phyloP scores from a whole-genome alignment of 2,113 vertebrate species.

The Amphiprion ocellaris region DNA sequence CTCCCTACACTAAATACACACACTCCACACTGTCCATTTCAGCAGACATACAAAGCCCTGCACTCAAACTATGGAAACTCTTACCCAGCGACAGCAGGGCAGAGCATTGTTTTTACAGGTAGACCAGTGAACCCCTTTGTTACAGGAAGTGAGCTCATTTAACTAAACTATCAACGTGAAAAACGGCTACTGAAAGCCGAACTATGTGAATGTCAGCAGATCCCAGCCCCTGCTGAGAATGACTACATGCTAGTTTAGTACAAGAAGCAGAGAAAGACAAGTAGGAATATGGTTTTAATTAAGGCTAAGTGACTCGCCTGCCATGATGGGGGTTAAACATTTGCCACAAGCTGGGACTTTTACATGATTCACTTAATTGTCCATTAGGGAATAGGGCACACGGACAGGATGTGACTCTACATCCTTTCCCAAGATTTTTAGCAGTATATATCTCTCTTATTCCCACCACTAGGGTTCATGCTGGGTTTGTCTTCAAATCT shows the following conservation, averaged over 20 bases:
- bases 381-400: slow-evolving; percentile 57
- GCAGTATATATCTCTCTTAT: slow-evolving; percentile 27
- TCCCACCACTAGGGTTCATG: slow-evolving; percentile 41
- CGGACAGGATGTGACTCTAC: slow-evolving; percentile 68
- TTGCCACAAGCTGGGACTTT: slow-evolving; percentile 59
- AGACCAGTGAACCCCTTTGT: slow-evolving; percentile 44
- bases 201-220: slow-evolving; percentile 25
- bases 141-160: slow-evolving; percentile 71
- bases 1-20: neutral
- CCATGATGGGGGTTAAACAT: slow-evolving; percentile 34
- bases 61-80: slow-evolving; percentile 63
- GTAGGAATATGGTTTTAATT: slow-evolving; percentile 62
- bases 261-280: slow-evolving; percentile 21
- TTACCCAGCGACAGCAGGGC: slow-evolving; percentile 42
- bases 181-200: slow-evolving; percentile 43
- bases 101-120: slow-evolving; percentile 76
- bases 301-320: slow-evolving; percentile 37
- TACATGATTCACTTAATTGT: slow-evolving; percentile 72
- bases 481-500: too few species aligned
- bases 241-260: slow-evolving; percentile 23
- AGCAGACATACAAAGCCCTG: slow-evolving; percentile 11
- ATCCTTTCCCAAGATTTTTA: slow-evolving; percentile 75
- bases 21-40: slow-evolving; percentile 11
- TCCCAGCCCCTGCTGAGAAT: slow-evolving; percentile 37
- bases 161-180: slow-evolving; percentile 48